Percentiles rank a stretch among this genome's conserved stretches.
phyloP scores from a whole-genome alignment of 2,113 vertebrate genomes.

The Entomyzon cyanotis region DNA sequence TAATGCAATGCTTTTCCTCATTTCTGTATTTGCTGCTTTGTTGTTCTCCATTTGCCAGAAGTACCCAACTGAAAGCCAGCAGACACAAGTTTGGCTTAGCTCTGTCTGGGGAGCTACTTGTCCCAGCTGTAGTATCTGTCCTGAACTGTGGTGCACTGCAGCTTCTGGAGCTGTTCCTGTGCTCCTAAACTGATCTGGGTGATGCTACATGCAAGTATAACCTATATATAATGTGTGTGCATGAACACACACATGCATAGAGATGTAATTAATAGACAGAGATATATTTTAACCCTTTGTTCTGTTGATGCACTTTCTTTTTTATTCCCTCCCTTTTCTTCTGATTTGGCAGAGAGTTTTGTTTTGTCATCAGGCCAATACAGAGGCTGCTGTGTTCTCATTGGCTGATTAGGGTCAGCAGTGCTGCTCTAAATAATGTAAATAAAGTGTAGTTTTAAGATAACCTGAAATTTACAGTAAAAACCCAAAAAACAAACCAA shows the following conservation, averaged over 20 bases:
- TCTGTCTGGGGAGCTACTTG: neutral
- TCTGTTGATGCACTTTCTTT: neutral
- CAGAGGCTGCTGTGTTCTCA: neutral
- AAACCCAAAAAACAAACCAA: neutral
- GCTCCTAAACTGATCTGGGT: neutral
- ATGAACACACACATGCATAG: accelerated
- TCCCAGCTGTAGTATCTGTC: neutral
- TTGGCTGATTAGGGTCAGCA: neutral
- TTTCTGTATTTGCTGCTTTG: neutral
- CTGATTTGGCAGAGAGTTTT: neutral
- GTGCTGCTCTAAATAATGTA: neutral
- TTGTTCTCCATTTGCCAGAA: neutral
- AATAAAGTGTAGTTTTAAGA: neutral
- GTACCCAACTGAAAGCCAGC: neutral
- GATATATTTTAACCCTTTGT: neutral
- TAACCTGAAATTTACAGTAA: neutral
- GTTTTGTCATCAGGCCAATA: neutral
- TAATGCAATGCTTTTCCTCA: conserved; percentile 32
- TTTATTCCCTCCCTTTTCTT: neutral
- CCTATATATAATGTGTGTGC: accelerated
- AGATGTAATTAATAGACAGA: neutral
- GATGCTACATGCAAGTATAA: neutral
- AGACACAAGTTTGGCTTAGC: neutral
- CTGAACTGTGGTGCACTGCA: neutral
- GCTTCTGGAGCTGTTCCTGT: neutral